Evolutionary conservation across 2,113 vertebrate genomes (phyloP).

Genomic region (Ptyas mucosa): DNA sequence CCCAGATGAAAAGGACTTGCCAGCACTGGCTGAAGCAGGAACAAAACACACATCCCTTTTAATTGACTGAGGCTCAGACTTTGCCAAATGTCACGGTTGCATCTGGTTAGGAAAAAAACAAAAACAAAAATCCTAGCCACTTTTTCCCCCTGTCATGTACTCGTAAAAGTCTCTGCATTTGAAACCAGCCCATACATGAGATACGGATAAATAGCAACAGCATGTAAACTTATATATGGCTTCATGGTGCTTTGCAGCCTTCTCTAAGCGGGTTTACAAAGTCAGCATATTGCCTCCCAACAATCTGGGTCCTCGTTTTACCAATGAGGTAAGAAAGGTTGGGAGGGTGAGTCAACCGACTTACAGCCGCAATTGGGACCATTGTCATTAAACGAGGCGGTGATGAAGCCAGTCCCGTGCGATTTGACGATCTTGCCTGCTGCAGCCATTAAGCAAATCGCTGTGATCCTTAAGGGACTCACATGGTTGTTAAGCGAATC

Average conservation of each 20-base stretch:
- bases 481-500: too few species aligned
- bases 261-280: too few species aligned
- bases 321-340: too few species aligned
- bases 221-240: not conserved
- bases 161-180: not conserved
- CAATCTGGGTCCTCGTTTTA: not conserved
- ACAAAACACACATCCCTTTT: too few species aligned
- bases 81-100: not conserved
- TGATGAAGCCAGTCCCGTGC: too few species aligned
- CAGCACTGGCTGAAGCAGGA: not conserved
- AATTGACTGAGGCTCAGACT: not conserved
- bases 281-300: too few species aligned
- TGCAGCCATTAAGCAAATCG: too few species aligned
- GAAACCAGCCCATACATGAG: not conserved
- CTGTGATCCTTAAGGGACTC: too few species aligned
- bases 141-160: not conserved
- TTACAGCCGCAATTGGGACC: not conserved
- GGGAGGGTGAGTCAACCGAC: not conserved
- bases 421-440: too few species aligned
- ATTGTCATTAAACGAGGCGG: not conserved
- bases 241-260: not conserved
- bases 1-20: not conserved
- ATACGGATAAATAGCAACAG: not conserved
- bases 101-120: not conserved
- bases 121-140: not conserved